Evolutionary conservation across 1,140 invertebrate species (phyloP), one percentile per base, ranked within the genome.

Genomic region (Drosophila virilis): DNA sequence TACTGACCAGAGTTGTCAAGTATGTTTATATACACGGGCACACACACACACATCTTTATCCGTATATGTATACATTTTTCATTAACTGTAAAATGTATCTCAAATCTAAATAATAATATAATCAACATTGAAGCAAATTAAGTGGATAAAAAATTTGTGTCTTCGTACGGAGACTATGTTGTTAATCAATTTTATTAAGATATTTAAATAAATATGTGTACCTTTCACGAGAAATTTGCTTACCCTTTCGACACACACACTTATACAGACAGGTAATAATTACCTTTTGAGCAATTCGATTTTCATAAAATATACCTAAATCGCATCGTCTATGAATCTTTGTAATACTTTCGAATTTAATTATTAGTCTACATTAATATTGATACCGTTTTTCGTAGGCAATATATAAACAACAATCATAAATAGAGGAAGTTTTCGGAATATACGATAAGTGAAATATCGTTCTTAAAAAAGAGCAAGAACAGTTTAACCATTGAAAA

Each of bases 1-100:
- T 72, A 64, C 65, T 52, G 48, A 57, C 72, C 69, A 88, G 84
- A 83, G 83, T 89, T 88, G 83, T 74, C 79, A 83, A 82, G 71
- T 78, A 51, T 78, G 52, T 55, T 64, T 10, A 46, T 37, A 50
- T 15, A 60, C 35, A 42, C 13, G 22, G 15, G 22, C 50, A 50
- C 35, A 13, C 10, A 48, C 33, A 6, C 57, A 58, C 40, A 45
- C 13, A 17, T 8, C 22, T 37, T n/a, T 40, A 32, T 38, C 38
- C 13, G 42, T 28, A 6, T 60, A 9, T 62, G 54, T 59, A 42
- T 42, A 68, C 28, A 37, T 15, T 22, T 54, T 54, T 43, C 12
- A 46, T 15, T 22, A 38, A 38, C n/a, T 59, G 7, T 59, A 12
- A 50, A 32, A 50, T 50, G 10, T 50, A n/a, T 50, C 0, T 8